Percentiles rank a stretch among this genome's conserved stretches.
Conservation (phyloP, 2,888 invertebrate species). For the Plemyria rubiginata region DNA sequence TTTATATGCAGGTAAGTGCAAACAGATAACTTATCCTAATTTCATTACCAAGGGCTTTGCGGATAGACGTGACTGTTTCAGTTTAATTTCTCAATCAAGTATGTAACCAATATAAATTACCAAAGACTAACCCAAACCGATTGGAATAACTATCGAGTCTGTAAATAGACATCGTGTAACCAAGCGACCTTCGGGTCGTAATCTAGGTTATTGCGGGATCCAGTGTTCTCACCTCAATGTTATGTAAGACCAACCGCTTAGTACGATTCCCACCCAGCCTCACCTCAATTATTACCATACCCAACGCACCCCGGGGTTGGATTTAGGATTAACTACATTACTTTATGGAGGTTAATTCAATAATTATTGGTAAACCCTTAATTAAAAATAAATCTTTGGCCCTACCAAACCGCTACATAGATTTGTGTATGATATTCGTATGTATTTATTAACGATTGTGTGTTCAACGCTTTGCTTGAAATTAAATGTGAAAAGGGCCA, state of each 20-base stretch:
- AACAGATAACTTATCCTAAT: too few relatives aligned
- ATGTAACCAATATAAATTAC: too few relatives aligned
- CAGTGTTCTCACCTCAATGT: slow-evolving; percentile 21
- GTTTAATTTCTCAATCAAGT: too few relatives aligned
- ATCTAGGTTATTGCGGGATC: slow-evolving; percentile 14
- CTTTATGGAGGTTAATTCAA: slow-evolving; percentile 1
- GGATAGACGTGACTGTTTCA: too few relatives aligned
- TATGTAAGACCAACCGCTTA: slow-evolving; percentile 14
- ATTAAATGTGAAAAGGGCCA: too few relatives aligned
- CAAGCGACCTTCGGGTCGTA: slow-evolving; percentile 15
- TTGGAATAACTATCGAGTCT: slow-evolving; percentile 2
- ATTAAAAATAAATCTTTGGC: not conserved
- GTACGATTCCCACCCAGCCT: slow-evolving; percentile 6
- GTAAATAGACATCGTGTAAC: slow-evolving; percentile 8
- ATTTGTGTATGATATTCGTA: too few relatives aligned
- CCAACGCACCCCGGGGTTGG: not conserved
- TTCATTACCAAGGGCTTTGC: too few relatives aligned
- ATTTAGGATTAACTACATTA: slow-evolving; percentile 1
- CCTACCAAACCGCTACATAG: too few relatives aligned
- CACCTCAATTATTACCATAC: slow-evolving; percentile 10
- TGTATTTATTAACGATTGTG: too few relatives aligned
- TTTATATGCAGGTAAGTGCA: too few relatives aligned
- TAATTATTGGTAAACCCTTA: not conserved
- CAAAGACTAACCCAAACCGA: not conserved
- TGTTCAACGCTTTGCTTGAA: too few relatives aligned